Evolutionary conservation across 2,113 vertebrate species (phyloP), one percentile per base, ranked within the genome.

Genomic region (Prolemur simus): DNA sequence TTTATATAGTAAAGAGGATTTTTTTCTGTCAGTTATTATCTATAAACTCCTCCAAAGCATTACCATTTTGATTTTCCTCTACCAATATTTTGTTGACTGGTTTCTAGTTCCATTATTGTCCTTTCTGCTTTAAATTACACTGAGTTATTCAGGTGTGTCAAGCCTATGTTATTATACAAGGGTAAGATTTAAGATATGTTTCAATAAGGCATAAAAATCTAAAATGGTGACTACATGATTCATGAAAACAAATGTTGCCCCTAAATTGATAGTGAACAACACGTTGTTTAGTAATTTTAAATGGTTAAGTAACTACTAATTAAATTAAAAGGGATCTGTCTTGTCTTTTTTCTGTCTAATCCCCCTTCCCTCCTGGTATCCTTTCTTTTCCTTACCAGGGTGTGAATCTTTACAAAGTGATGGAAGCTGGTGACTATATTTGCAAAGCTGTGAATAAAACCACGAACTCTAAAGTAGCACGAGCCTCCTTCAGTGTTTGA

Each of bases 381-480:
- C 37, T 97, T 97, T 56, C 96, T 87, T 92, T 85, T 47, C 29
- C 21, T 76, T 42, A 73, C 49, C 45, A 99, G 99, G 99, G 99
- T 96, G 99, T 99, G 97, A 98, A 99, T 97, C 99, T 99, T 95
- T 92, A 97, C 93, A 98, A 99, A 95, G 99, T 99, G 66, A 99
- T 99, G 97, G 99, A 99, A 98, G 99, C 99, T 74, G 99, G 99
- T 39, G 98, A 99, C 95, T 99, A 99, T 98, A 99, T 99, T 97
- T 99, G 99, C 98, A 98, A 97, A 88, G 99, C 98, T 95, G 98
- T 99, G 96, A 98, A 98, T 89, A 99, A 99, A 98, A 98, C 98
- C 94, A 99, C 99, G 94, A 99, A 99, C 97, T 99, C 99, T n/a
- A 99, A 99, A 97, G 99, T 99, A 68, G 99, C 99, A 85, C 99